Evolutionary conservation across 2,113 vertebrate genomes (phyloP).

Genomic region (Rhagologus leucostigma): DNA sequence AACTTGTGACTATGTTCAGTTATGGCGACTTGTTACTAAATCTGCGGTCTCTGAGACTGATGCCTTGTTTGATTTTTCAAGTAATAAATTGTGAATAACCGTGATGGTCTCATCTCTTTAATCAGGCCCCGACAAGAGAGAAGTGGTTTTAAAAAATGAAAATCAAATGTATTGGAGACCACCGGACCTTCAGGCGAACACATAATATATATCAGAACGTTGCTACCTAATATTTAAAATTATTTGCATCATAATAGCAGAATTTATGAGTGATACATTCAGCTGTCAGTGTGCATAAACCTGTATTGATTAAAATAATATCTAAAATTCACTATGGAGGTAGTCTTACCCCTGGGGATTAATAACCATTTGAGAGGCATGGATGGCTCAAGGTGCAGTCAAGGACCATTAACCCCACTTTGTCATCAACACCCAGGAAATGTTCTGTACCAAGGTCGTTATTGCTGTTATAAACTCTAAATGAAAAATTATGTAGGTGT

Average conservation of each 20-base stretch:
- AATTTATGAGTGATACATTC: not conserved
- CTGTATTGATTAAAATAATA: slow-evolving; percentile 32
- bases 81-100: too few relatives aligned
- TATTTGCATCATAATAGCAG: not conserved
- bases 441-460: not conserved
- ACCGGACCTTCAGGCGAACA: not conserved
- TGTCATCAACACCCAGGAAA: slow-evolving; percentile 36
- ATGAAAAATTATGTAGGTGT: not conserved
- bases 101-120: too few relatives aligned
- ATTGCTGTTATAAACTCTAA: slow-evolving; percentile 1
- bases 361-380: slow-evolving; percentile 7
- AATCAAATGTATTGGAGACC: not conserved
- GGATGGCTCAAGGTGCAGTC: slow-evolving; percentile 19
- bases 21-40: too few relatives aligned
- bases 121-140: too few relatives aligned
- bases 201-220: not conserved
- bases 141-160: not conserved
- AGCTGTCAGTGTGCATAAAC: not conserved
- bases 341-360: not conserved
- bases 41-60: too few relatives aligned
- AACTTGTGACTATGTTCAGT: too few relatives aligned
- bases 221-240: not conserved
- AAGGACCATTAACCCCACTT: slow-evolving; percentile 43
- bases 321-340: not conserved
- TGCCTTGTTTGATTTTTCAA: too few relatives aligned